phyloP scores from a whole-genome alignment of 2,113 vertebrate genomes.

The Alligator sinensis region DNA sequence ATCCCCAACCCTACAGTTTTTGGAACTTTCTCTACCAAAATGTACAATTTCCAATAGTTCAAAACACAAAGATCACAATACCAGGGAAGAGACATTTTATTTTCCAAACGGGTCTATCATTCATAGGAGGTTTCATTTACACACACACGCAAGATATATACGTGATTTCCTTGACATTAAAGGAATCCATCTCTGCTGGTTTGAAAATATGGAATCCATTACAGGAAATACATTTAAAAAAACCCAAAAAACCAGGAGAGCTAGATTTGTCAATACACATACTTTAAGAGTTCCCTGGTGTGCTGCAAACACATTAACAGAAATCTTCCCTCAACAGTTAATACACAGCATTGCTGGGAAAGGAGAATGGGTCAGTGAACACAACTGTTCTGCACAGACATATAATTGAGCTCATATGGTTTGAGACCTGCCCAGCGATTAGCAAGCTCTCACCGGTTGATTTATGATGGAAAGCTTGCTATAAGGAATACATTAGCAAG shows the following conservation, averaged over 20 bases:
- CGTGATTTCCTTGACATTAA: too few species aligned
- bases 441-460: neutral
- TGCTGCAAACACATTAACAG: rapidly evolving
- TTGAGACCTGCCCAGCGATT: neutral
- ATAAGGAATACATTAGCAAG: neutral
- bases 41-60: neutral
- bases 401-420: neutral
- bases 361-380: rapidly evolving
- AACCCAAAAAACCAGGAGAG: neutral
- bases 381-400: neutral
- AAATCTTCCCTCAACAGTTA: rapidly evolving
- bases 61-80: neutral
- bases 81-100: neutral
- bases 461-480: neutral
- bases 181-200: neutral
- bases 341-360: neutral
- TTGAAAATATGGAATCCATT: neutral
- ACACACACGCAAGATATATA: too few species aligned
- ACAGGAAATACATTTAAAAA: neutral
- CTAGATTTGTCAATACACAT: neutral
- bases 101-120: neutral
- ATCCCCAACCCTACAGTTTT: neutral
- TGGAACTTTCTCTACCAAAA: neutral
- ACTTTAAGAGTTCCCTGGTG: neutral
- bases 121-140: too few species aligned